Conservation (phyloP, 2,113 vertebrate species). For the Nycticebus coucang region DNA sequence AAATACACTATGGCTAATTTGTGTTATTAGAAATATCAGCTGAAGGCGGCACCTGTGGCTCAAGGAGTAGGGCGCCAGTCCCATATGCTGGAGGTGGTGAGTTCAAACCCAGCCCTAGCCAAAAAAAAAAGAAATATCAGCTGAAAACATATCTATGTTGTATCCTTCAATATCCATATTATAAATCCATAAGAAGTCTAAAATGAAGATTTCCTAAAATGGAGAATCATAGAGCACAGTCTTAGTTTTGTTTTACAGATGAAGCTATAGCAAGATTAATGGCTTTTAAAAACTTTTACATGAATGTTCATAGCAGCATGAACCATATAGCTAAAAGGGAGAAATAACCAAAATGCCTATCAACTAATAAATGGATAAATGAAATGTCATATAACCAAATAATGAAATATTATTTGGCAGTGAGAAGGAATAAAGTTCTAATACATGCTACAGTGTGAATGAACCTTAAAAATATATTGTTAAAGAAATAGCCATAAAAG, state of each 20-base stretch:
- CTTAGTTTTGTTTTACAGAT: background rate
- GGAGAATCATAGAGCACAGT: background rate
- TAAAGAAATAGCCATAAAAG: background rate
- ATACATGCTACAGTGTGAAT: background rate
- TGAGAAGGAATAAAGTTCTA: background rate
- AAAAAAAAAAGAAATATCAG: constrained; percentile 10
- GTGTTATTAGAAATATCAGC: constrained; percentile 9
- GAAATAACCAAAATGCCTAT: background rate
- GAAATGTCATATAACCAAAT: background rate
- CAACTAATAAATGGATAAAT: background rate
- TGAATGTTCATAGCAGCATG: background rate
- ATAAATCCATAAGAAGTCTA: background rate
- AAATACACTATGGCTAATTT: background rate
- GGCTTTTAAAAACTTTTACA: background rate
- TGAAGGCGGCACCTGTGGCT: too few species aligned
- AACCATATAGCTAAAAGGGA: background rate
- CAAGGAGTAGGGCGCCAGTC: too few species aligned
- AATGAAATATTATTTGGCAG: background rate
- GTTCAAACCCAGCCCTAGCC: too few species aligned
- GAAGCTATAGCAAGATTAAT: background rate
- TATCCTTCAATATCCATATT: background rate
- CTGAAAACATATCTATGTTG: background rate
- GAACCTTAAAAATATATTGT: background rate
- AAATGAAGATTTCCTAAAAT: background rate
- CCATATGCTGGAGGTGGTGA: too few species aligned